Evolutionary conservation across 2,113 vertebrate species (phyloP), one percentile per base, ranked within the genome.

Genomic region (Gallinago jamesoni): DNA sequence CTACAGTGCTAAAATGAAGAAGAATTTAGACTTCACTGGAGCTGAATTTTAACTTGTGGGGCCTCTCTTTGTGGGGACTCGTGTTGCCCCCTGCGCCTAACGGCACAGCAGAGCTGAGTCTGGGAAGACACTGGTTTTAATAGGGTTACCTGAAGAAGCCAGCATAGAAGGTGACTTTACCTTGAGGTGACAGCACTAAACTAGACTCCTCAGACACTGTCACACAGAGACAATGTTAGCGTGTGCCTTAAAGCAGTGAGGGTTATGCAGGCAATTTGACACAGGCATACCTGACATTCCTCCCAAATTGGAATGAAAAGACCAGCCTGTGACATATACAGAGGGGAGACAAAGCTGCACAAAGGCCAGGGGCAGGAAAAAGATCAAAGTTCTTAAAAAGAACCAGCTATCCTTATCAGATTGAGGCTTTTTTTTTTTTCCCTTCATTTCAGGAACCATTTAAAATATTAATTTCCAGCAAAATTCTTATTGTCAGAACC

Each of bases 261-360:
- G 85, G 79, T 74, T 96, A 63, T 56, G 68, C 55, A 43, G 43
- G 69, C 83, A 86, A 90, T 96, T 89, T 92, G 92, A 94, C 93
- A 94, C 75, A 67, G 79, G 85, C 85, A 96, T 95, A 95, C 96
- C 94, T 96, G 96, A 86, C 92, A 97, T 96, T 96, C 92, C 90
- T 97, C 83, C 64, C 79, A 93, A 90, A 96, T 24, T 84, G 79
- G 72, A 93, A 68, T 78, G 92, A 89, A 94, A 95, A 92, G 72
- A 86, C 60, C 68, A 60, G 90, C 39, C 64, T 83, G 79, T 93
- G 93, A 93, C 93, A 88, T 95, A 94, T 25, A 88, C n/a, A 93
- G 80, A 94, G 59, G 67, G 37, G 69, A 96, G 92, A 59, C 76
- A 90, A 95, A 94, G 77, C 78, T 87, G 93, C 87, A 72, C 77